These are phyloP conservation scores for Noctua fimbriata DNA, from an alignment of 2,888 invertebrate genomes.

Conservation along the genomic window DNA sequence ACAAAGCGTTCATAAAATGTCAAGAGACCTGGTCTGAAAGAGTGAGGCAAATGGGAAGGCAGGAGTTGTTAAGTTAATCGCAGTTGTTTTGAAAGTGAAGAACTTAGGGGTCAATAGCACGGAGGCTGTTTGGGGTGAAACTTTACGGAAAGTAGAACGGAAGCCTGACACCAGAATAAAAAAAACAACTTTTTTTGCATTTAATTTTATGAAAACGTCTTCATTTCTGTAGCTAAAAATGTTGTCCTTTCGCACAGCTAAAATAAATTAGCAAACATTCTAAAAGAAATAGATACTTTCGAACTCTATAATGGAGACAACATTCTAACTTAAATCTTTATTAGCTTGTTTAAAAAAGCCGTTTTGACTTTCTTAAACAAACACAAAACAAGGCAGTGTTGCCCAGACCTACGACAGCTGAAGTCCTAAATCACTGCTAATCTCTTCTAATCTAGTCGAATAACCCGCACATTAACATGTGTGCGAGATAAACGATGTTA, in stretches of 20 bases:
- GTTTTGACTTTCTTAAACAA: conserved; percentile 1
- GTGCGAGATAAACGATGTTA: conserved; percentile 36
- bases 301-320: not conserved
- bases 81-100: conserved; percentile 47
- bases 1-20: conserved; percentile 85
- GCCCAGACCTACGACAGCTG: not conserved
- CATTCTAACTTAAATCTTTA: conserved; percentile 26
- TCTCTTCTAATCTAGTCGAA: conserved; percentile 12
- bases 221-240: not conserved
- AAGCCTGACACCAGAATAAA: not conserved
- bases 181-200: not conserved
- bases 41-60: conserved; percentile 71
- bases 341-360: not conserved
- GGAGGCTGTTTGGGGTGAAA: not conserved
- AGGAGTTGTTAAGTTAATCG: conserved; percentile 73
- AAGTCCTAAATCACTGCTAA: conserved; percentile 22
- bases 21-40: conserved; percentile 80
- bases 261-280: not conserved
- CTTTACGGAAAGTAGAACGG: not conserved
- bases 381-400: not conserved
- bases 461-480: conserved; percentile 22
- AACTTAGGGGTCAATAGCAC: conserved; percentile 39
- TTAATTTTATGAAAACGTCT: not conserved
- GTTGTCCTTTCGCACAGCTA: not conserved
- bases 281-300: conserved; percentile 9